These are phyloP conservation scores for Leptinotarsa tumamoca DNA, from an alignment of 2,888 invertebrate genomes.

Conservation along the genomic window DNA sequence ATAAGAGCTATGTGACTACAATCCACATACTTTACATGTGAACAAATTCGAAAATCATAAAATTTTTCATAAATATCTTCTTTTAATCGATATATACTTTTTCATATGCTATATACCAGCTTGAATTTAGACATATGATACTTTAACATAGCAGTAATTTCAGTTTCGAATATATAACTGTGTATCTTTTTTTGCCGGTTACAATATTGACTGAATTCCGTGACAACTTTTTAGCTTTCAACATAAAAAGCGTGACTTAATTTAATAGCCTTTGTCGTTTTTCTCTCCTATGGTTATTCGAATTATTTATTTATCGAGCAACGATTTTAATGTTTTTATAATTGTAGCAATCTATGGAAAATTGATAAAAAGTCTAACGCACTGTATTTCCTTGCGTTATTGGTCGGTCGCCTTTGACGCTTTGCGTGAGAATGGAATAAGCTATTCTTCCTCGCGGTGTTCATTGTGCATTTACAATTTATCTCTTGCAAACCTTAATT, in stretches of 20 bases:
- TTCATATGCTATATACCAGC: too few relatives aligned
- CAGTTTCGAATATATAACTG: constrained; percentile 6
- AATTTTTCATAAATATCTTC: too few relatives aligned
- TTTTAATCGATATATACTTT: too few relatives aligned
- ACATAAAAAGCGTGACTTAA: constrained; percentile 51
- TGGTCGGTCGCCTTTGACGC: constrained; percentile 34
- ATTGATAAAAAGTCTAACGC: constrained; percentile 41
- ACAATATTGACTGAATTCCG: constrained; percentile 46
- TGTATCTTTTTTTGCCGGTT: constrained; percentile 25
- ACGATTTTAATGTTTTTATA: constrained; percentile 55
- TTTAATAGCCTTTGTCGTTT: constrained; percentile 41
- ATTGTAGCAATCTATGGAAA: constrained; percentile 52
- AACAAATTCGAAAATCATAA: too few relatives aligned
- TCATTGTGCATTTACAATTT: constrained; percentile 43
- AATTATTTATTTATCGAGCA: constrained; percentile 47
- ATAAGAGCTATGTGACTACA: too few relatives aligned
- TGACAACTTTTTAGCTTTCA: constrained; percentile 47
- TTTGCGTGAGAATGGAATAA: constrained; percentile 46
- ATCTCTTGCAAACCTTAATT: too few relatives aligned
- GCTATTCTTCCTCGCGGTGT: constrained; percentile 36
- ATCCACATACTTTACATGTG: too few relatives aligned
- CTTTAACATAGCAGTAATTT: background rate
- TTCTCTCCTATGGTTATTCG: constrained; percentile 37
- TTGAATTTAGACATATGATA: too few relatives aligned
- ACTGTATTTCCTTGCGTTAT: constrained; percentile 47